Evolutionary conservation across 2,888 invertebrate genomes (phyloP).

Genomic region (Tolmerus cingulatus): DNA sequence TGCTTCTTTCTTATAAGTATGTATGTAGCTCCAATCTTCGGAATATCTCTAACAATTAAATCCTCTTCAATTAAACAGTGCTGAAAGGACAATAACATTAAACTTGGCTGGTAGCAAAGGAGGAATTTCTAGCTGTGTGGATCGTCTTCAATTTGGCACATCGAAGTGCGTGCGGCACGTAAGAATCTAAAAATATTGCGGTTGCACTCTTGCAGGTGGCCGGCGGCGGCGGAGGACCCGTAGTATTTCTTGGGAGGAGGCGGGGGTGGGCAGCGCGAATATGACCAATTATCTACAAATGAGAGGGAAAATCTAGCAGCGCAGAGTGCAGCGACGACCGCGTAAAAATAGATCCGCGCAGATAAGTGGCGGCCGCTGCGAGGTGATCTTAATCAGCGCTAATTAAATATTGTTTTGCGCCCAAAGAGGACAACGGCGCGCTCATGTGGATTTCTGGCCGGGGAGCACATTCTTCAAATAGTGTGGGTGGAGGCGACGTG

Average conservation of each 20-base stretch:
- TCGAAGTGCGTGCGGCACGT: conserved; percentile 10
- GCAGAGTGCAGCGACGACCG: neutral
- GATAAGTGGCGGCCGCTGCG: conserved; percentile 2
- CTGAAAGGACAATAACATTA: neutral
- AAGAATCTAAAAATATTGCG: conserved; percentile 35
- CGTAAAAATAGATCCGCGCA: conserved; percentile 10
- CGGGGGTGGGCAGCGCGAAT: neutral
- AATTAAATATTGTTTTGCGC: conserved; percentile 33
- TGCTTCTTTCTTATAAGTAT: neutral
- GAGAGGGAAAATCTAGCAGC: conserved; percentile 31
- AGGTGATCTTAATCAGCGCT: conserved; percentile 35
- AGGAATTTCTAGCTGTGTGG: neutral
- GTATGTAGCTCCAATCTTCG: neutral
- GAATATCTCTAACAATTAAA: neutral
- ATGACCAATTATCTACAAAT: conserved; percentile 38
- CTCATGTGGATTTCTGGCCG: neutral
- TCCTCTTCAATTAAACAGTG: neutral
- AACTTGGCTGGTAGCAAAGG: neutral
- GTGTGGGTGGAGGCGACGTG: conserved; percentile 14
- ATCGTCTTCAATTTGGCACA: conserved; percentile 15
- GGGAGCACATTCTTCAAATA: neutral
- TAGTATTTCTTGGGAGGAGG: neutral
- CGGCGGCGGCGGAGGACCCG: neutral
- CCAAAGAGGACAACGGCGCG: conserved; percentile 19
- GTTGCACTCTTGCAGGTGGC: conserved; percentile 30